Evolutionary conservation across 2,797 vertebrate genomes (phyloP), one percentile per base, ranked within the genome.

Genomic region (Gila robusta): DNA sequence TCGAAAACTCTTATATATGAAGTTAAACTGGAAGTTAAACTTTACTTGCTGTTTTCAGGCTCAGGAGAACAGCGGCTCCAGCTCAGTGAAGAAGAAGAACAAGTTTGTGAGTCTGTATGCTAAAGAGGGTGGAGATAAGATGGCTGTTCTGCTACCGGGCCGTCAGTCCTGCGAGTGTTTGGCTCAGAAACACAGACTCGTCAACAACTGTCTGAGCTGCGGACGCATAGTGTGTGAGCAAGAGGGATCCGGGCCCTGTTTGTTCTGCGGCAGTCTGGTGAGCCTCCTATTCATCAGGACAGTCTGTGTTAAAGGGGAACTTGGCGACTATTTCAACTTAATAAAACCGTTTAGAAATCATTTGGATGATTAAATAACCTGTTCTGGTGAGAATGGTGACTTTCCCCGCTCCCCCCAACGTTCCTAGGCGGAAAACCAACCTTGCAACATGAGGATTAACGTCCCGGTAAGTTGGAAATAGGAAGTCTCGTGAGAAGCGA

Each of bases 151-250:
- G 12, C 95, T 99, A 47, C 98, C 98, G 0, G 98, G 98, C 21
- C 97, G 97, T 26, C 94, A 98, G 3, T 5, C 93, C 66, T 99
- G 98, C 0, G 98, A 99, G 5, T 99, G 98, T 90, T 94, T 99
- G 89, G 98, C 96, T 85, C 98, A 99, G 93, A 99, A 96, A 92
- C 98, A 99, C 95, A 96, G 92, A 74, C 97, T 99, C 32, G 95
- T 99, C 93, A 99, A 98, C 93, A 99, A 99, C 95, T 99, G 98
- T 92, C 89, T 98, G 92, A 94, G 92, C 69, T 99, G 98, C 0
- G 98, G 98, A 1, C 97, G 96, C n/a, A 99, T 99, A 0, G 97
- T 98, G 76, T 99, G 98, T 0, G 96, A 98, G 87, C 98, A 99
- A 91, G 98, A 99, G 82, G 98, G 97, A 26, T 99, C 98, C 0